These are phyloP conservation scores for Chloropsis hardwickii DNA, from an alignment of 2,113 vertebrate genomes.

Conservation along the genomic window DNA sequence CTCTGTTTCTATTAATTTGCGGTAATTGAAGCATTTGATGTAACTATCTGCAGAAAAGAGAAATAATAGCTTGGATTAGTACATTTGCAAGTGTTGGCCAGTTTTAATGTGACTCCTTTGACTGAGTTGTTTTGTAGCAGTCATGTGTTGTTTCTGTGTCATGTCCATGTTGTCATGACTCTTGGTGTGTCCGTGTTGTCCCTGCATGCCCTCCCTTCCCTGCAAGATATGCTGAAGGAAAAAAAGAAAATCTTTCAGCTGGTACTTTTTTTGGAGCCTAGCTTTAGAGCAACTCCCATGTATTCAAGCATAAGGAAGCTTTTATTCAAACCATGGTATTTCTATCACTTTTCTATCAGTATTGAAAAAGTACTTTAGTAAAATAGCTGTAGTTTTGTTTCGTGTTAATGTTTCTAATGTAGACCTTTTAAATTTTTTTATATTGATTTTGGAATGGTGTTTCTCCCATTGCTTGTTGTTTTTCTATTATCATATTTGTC, in stretches of 20 bases:
- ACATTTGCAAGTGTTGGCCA: background rate
- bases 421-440: background rate
- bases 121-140: background rate
- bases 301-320: background rate
- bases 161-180: background rate
- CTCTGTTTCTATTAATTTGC: background rate
- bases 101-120: background rate
- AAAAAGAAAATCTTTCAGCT: background rate
- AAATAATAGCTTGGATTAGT: background rate
- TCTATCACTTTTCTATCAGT: background rate
- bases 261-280: background rate
- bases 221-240: fast-evolving
- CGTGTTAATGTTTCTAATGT: background rate
- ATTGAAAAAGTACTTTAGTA: background rate
- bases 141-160: background rate
- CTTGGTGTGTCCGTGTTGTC: fast-evolving
- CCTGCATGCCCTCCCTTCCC: background rate
- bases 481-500: background rate
- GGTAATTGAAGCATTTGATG: background rate
- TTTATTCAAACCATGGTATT: background rate
- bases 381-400: background rate
- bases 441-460: background rate
- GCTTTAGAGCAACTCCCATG: background rate
- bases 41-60: background rate
- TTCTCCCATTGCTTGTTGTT: background rate